Evolutionary conservation across 2,888 invertebrate species (phyloP).

Genomic region (Ophion costatus): DNA sequence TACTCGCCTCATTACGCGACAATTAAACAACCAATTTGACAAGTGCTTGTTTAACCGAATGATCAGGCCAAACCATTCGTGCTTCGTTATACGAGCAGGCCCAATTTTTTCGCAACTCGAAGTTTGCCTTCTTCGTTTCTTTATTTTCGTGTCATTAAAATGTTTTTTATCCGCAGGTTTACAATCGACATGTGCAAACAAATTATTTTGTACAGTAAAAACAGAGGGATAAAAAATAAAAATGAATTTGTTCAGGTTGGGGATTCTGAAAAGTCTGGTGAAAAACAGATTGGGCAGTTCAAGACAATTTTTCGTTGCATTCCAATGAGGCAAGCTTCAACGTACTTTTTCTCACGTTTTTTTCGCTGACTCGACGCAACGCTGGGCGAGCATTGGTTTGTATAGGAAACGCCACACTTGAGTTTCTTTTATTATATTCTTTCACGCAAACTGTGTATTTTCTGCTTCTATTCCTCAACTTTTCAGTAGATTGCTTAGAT

Average conservation of each 20-base stretch:
- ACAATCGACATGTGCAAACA: not conserved
- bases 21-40: slow-evolving; percentile 54
- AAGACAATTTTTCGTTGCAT: not conserved
- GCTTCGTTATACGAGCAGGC: slow-evolving; percentile 7
- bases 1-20: slow-evolving; percentile 31
- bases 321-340: not conserved
- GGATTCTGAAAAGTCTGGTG: not conserved
- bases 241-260: not conserved
- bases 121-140: not conserved
- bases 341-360: not conserved
- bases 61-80: slow-evolving; percentile 30
- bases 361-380: not conserved
- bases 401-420: not conserved
- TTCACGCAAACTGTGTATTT: not conserved
- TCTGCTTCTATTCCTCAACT: not conserved
- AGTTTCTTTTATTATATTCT: not conserved
- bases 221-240: not conserved
- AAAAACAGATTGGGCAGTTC: not conserved
- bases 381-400: not conserved
- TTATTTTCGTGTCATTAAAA: not conserved
- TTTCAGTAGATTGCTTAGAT: not conserved
- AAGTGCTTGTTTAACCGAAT: slow-evolving; percentile 52
- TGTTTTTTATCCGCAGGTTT: too few relatives aligned
- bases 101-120: slow-evolving; percentile 17
- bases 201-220: not conserved